Conservation (phyloP, 30 jellyfish, hydroid and myxozoan species). For the Turritopsis rubra region DNA sequence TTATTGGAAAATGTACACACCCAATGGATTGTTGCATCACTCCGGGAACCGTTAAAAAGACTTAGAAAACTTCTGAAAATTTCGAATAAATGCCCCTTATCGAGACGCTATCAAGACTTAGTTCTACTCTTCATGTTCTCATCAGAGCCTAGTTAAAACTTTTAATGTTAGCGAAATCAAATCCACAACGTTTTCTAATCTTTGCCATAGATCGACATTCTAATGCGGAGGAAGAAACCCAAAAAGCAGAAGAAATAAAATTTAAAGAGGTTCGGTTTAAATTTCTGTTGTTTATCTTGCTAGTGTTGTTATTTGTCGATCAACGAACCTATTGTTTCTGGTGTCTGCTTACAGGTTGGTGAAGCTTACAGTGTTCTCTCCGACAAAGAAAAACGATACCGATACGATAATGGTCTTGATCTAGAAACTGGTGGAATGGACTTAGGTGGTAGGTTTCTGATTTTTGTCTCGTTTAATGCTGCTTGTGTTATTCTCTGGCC, state of each 20-base stretch:
- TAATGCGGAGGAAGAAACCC: constrained; percentile 64
- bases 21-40: too few species aligned
- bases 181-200: neutral
- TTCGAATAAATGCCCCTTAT: too few species aligned
- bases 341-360: too few species aligned
- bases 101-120: neutral
- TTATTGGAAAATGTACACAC: too few species aligned
- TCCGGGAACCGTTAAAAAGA: too few species aligned
- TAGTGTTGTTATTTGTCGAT: too few species aligned
- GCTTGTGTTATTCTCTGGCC: too few species aligned
- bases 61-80: too few species aligned
- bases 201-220: constrained; percentile 86
- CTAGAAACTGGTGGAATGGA: constrained; percentile 66
- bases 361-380: constrained; percentile 89
- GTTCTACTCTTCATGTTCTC: neutral
- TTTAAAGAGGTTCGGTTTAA: constrained; percentile 72
- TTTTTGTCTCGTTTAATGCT: too few species aligned
- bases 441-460: constrained; percentile 55
- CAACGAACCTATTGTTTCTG: too few species aligned
- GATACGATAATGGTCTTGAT: constrained; percentile 91
- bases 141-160: neutral
- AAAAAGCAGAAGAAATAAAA: constrained; percentile 61
- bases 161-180: too few species aligned
- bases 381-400: constrained; percentile 62
- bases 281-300: neutral